Conservation (phyloP, 1,140 invertebrate species). For the Lutraria rhynchaena region DNA sequence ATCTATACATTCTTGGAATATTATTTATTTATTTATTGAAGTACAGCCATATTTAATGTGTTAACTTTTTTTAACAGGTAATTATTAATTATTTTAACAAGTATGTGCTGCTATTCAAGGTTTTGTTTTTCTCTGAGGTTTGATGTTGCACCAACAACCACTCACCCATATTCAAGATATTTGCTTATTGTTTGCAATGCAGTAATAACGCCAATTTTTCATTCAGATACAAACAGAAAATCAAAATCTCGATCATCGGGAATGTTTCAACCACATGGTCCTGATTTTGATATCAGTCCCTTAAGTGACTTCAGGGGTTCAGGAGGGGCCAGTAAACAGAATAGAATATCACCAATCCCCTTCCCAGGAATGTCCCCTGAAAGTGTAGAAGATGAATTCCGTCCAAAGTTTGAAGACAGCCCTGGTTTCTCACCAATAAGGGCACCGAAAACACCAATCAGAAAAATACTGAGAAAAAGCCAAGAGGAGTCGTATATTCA, state of each 20-base stretch:
- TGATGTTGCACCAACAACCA: too few species aligned
- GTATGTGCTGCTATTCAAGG: too few species aligned
- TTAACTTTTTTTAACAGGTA: too few species aligned
- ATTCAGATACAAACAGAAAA: constrained; percentile 20
- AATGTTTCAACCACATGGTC: constrained; percentile 32
- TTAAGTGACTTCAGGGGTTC: not conserved
- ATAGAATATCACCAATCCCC: constrained; percentile 43
- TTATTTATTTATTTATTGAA: too few species aligned
- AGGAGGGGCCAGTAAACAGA: not conserved
- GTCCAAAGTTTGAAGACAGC: constrained; percentile 54
- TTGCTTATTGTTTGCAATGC: too few species aligned
- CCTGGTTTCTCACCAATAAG: constrained; percentile 56
- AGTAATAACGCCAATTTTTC: too few species aligned
- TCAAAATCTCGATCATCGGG: constrained; percentile 28
- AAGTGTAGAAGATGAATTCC: constrained; percentile 5
- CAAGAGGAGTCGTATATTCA: constrained; percentile 58
- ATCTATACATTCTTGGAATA: too few species aligned
- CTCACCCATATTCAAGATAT: too few species aligned
- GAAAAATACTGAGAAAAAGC: constrained; percentile 48
- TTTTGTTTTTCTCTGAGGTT: too few species aligned
- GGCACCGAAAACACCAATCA: constrained; percentile 41
- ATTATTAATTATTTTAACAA: too few species aligned
- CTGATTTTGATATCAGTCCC: constrained; percentile 41
- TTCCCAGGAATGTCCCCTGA: constrained; percentile 31
- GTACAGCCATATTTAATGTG: too few species aligned